These are phyloP conservation scores for Sprattus sprattus DNA, from an alignment of 2,113 vertebrate genomes.

Conservation along the genomic window DNA sequence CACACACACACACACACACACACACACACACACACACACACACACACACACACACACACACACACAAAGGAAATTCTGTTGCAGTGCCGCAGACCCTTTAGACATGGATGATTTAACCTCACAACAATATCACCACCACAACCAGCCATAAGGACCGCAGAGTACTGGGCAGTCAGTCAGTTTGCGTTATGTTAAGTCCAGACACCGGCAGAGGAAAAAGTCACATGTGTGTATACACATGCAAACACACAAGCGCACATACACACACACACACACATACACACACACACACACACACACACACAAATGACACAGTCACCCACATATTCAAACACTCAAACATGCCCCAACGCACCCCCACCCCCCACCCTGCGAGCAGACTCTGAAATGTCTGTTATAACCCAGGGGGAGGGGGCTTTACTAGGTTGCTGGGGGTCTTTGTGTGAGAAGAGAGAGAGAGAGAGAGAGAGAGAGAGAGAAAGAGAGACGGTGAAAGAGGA, in stretches of 20 bases:
- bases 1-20: too few species aligned
- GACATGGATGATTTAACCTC: slow-evolving; percentile 53
- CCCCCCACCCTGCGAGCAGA: slow-evolving; percentile 61
- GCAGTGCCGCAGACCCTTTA: slow-evolving; percentile 44
- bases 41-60: too few species aligned
- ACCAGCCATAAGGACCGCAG: neutral
- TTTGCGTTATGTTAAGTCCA: neutral
- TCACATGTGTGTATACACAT: too few species aligned
- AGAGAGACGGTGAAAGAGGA: slow-evolving; percentile 35
- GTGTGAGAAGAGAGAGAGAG: slow-evolving; percentile 50
- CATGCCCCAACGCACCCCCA: slow-evolving; percentile 34
- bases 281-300: slow-evolving; percentile 35
- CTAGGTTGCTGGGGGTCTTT: slow-evolving; percentile 60
- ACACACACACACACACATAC: slow-evolving; percentile 35
- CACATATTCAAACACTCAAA: slow-evolving; percentile 33
- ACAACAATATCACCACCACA: slow-evolving; percentile 35
- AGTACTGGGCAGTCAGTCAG: too few species aligned
- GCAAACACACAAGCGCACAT: slow-evolving; percentile 20
- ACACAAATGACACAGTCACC: slow-evolving; percentile 29
- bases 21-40: too few species aligned
- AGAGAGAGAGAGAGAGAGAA: slow-evolving; percentile 33
- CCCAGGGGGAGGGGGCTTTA: slow-evolving; percentile 67
- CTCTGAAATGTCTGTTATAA: slow-evolving; percentile 69
- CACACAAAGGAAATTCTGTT: slow-evolving; percentile 58
- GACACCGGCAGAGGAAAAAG: neutral